Base-by-base conservation (phyloP, 2,888 invertebrate species). In the Carpatolechia fugitivella region DNA sequence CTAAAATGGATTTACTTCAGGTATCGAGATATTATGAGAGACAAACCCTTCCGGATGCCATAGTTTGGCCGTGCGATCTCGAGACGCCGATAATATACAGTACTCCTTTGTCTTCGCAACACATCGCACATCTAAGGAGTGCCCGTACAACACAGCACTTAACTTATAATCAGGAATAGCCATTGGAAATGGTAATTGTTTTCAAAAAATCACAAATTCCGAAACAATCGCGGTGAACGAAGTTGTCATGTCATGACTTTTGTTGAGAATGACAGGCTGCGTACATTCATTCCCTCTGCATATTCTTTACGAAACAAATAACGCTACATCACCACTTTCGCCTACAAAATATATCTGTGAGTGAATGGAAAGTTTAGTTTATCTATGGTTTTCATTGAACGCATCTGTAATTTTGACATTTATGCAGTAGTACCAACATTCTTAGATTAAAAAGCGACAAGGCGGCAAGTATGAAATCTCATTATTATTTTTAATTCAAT, bases 1-100 rank as follows among this genome's bases (percentile, higher is more conserved):
- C n/a, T n/a, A n/a, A n/a, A n/a, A n/a, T n/a, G n/a, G n/a, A n/a
- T n/a, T n/a, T n/a, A n/a, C n/a, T n/a, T n/a, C n/a, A n/a, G n/a
- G n/a, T n/a, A n/a, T n/a, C n/a, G n/a, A n/a, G n/a, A n/a, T n/a
- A n/a, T n/a, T n/a, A n/a, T n/a, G n/a, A n/a, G n/a, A n/a, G 18
- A 76, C 79, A 76, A 88, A 94, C 95, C 93, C 93, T 74, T 93
- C 93, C 38, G 95, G 94, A 74, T 93, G 93, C 98, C 98, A 98
- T 36, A 97, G 86, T 84, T 95, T 95, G 1, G 96, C 94, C 13
- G 96, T 96, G 80, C 94, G 94, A 82, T 98, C 98, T 68, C 98
- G 92, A 3, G 98, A 98, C 20, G 95, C 96, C 5, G 98, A 97
- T 41, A 98, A 87, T 69, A 98, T 93, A 60, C 92, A 93, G 70